Conservation (phyloP, 2,797 vertebrate species). For the Zenarchopterus dispar region DNA sequence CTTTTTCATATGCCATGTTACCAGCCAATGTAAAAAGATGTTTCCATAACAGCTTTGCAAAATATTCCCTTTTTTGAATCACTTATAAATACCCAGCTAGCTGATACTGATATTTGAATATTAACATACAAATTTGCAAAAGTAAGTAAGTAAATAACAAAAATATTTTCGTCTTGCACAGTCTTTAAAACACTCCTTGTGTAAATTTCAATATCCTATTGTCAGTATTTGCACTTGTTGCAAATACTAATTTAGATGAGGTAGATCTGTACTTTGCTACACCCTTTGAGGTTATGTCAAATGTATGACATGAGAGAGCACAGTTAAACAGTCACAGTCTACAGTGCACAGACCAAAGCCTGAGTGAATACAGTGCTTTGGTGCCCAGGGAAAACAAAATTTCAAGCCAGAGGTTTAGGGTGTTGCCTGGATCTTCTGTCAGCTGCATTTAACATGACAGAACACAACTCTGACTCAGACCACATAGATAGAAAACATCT, state of each 20-base stretch:
- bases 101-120: not conserved
- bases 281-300: conserved; percentile 37
- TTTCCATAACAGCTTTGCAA: too few relatives aligned
- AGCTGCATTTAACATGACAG: conserved; percentile 81
- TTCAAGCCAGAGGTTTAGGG: conserved; percentile 80
- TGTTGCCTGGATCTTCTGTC: conserved; percentile 81
- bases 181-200: not conserved
- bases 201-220: conserved; percentile 10
- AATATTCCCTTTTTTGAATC: too few relatives aligned
- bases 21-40: too few relatives aligned
- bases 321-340: conserved; percentile 45
- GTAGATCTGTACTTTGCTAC: conserved; percentile 2
- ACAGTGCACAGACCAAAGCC: conserved; percentile 52
- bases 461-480: conserved; percentile 76
- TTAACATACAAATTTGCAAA: not conserved
- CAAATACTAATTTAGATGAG: conserved; percentile 10
- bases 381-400: conserved; percentile 76
- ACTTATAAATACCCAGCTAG: not conserved
- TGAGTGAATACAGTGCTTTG: conserved; percentile 53
- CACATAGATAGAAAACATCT: conserved; percentile 74
- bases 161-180: not conserved
- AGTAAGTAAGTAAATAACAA: not conserved
- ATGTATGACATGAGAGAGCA: conserved; percentile 41
- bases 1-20: too few relatives aligned
- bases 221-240: conserved; percentile 4